Evolutionary conservation across 2,888 invertebrate species (phyloP), one percentile per base, ranked within the genome.

Genomic region (Mythimna ferrago): DNA sequence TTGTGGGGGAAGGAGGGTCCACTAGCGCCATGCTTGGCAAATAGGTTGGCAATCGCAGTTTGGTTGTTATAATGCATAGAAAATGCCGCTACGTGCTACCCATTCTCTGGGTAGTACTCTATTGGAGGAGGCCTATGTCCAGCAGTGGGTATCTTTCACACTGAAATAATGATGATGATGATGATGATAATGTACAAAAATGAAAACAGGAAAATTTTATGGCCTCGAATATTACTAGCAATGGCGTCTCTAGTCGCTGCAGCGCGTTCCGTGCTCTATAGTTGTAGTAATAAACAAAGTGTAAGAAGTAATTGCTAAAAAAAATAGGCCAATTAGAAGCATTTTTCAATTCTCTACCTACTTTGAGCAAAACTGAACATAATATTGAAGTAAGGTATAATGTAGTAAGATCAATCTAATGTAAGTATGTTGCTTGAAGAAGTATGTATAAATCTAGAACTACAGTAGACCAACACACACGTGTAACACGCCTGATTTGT

Each of bases 261-360:
- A 21, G 11, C n/a, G 26, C 14, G 21, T 26, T 56, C 6, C 26
- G 14, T 56, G 21, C 21, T 56, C 26, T 26, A 14, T 56, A n/a
- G 14, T 11, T 14, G 4, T 14, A 26, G 2, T 56, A 54, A 26
- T 21, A 26, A 56, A 5, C 26, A 21, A 9, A 62, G 16, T 19
- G 51, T 21, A 38, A 32, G 14, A 41, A 66, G 26, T 21, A 4
- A 0, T 21, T 68, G n/a, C 26, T 53, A 4, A 6, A 53, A 7
- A 32, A 56, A 51, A 21, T 7, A 4, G 48, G 21, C 19, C 66
- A 48, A 11, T n/a, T 9, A 41, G 11, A 67, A 68, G 77, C 69
- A 0, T n/a, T 65, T 41, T 26, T 48, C 44, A 73, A 76, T 48
- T 16, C n/a, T 76, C 67, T 57, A 67, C 32, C n/a, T 32, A 5